Base-by-base conservation (phyloP, 2,797 vertebrate genomes). In the Spondyliosoma cantharus region DNA sequence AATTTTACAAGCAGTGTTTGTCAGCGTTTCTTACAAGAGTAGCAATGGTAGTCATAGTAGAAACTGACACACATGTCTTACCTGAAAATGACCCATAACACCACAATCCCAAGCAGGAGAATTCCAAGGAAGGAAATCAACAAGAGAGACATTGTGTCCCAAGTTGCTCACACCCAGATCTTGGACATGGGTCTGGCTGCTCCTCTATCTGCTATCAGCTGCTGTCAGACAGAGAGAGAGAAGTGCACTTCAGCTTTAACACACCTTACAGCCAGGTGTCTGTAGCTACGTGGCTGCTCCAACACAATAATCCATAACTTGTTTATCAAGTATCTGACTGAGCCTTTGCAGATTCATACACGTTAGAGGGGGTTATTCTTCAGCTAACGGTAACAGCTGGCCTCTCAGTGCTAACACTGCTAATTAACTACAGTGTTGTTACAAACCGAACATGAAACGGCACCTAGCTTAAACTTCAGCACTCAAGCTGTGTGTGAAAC, bases 81-180 rank as follows among this genome's bases (percentile, higher is more conserved):
- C 95, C 95, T 95, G 91, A 93, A 92, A 61, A 95, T 74, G 63
- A 85, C 16, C 74, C 89, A 90, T 65, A 70, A 32, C 53, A 93
- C 49, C 9, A 88, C 58, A 37, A 86, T 48, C 37, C 81, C 93
- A 2, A 93, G 52, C 29, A 95, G 70, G 20, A 95, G 59, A 66
- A 91, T 17, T 1, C 91, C 52, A 46, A 93, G 85, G 68, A 90
- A 74, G 80, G 82, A 89, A 8, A 94, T 79, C 69, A 95, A 78
- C 66, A 94, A 56, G 25, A 91, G 86, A 93, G 94, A 90, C 95
- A 96, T 96, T 53, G 81, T 92, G 92, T 90, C 88, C 83, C 87
- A 59, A 75, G 77, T 81, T 43, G 79, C 87, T 93, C 89, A 93
- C 86, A 88, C 89, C 88, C 90, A 87, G 56, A 72, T 65, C 45